Conservation (phyloP, 1,140 invertebrate genomes). For the Listronotus bonariensis region DNA sequence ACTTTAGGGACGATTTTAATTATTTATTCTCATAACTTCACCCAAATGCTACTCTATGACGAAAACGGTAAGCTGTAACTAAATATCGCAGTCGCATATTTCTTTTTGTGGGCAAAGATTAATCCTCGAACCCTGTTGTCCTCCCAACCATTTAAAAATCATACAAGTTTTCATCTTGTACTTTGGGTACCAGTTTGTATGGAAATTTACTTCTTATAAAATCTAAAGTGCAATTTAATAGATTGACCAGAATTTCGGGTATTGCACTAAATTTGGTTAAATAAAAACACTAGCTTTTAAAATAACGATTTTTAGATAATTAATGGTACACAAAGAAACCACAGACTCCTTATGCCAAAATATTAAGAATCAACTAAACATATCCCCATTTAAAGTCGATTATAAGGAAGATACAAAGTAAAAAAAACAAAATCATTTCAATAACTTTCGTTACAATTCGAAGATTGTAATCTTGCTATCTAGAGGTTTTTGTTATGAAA, state of each 20-base stretch:
- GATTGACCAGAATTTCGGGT: too few species aligned
- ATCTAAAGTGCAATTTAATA: conserved; percentile 60
- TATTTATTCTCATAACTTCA: conserved; percentile 51
- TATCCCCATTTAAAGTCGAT: too few species aligned
- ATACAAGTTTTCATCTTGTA: conserved; percentile 76
- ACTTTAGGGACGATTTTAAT: background rate
- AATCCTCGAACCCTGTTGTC: conserved; percentile 91
- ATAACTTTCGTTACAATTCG: background rate
- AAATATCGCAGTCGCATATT: conserved; percentile 82
- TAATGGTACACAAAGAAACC: too few species aligned
- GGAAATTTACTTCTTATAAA: conserved; percentile 85
- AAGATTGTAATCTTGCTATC: background rate
- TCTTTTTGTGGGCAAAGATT: conserved; percentile 81
- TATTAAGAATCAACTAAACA: too few species aligned
- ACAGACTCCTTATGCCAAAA: too few species aligned
- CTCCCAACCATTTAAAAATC: conserved; percentile 84
- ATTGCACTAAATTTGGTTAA: too few species aligned
- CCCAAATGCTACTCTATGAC: conserved; percentile 86
- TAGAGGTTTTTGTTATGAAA: too few species aligned
- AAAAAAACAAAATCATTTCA: background rate
- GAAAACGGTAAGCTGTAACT: conserved; percentile 84
- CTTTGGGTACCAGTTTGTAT: conserved; percentile 71
- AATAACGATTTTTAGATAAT: too few species aligned
- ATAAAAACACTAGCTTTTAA: too few species aligned
- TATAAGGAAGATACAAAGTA: too few species aligned